Evolutionary conservation across 1,140 invertebrate genomes (phyloP).

Genomic region (Ephestia elutella): DNA sequence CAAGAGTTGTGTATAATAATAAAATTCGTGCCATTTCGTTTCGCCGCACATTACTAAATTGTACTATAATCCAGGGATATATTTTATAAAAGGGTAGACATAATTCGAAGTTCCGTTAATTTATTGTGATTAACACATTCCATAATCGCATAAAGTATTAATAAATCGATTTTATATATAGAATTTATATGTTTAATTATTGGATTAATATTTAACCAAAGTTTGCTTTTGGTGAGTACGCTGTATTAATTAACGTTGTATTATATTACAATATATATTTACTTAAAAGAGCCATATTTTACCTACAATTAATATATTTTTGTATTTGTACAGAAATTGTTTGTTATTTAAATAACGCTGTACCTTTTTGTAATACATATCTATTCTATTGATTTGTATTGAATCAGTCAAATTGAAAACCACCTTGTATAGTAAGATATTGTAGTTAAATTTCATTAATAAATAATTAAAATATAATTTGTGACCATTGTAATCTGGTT

Average conservation of each 20-base stretch:
- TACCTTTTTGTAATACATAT: constrained; percentile 60
- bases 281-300: constrained; percentile 48
- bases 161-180: constrained; percentile 8
- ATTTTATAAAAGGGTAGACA: neutral
- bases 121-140: constrained; percentile 33
- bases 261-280: constrained; percentile 27
- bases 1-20: constrained; percentile 13
- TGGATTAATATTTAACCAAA: constrained; percentile 30
- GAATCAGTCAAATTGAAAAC: constrained; percentile 3
- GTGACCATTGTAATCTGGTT: constrained; percentile 32
- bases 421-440: constrained; percentile 13
- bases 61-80: constrained; percentile 6
- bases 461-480: constrained; percentile 22
- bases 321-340: constrained; percentile 55
- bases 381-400: constrained; percentile 20
- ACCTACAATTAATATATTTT: constrained; percentile 58
- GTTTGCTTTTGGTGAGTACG: constrained; percentile 26
- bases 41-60: constrained; percentile 19
- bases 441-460: constrained; percentile 13
- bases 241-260: constrained; percentile 17
- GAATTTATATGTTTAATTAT: constrained; percentile 13
- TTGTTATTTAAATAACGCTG: constrained; percentile 36
- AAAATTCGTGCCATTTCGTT: constrained; percentile 49
- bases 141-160: constrained; percentile 13
- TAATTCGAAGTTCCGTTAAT: neutral